Evolutionary conservation across 2,797 vertebrate species (phyloP).

Genomic region (Spinibarbus caldwelli): DNA sequence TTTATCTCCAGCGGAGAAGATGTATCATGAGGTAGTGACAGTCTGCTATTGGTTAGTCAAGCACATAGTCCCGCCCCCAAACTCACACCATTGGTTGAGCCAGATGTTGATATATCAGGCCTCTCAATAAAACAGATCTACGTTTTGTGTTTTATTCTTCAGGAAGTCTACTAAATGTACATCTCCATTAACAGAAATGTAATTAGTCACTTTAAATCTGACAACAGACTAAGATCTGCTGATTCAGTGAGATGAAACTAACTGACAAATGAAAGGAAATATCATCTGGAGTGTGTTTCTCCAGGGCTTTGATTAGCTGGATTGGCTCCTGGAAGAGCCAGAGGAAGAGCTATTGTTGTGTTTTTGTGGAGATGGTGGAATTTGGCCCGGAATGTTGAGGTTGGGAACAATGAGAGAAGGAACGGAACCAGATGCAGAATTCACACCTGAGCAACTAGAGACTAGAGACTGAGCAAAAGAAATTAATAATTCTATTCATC

Average conservation of each 20-base stretch:
- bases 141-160: not conserved
- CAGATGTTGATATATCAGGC: not conserved
- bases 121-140: not conserved
- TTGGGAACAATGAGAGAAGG: not conserved
- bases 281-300: not conserved
- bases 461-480: too few relatives aligned
- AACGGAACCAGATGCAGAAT: not conserved
- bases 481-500: not conserved
- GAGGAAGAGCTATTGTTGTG: slow-evolving; percentile 41
- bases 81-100: not conserved
- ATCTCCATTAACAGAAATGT: not conserved
- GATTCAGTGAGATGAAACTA: not conserved
- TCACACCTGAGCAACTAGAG: slow-evolving; percentile 44
- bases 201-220: not conserved
- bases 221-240: not conserved
- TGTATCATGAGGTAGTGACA: not conserved
- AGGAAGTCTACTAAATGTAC: not conserved
- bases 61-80: not conserved
- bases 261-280: not conserved
- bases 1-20: not conserved
- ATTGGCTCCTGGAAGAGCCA: not conserved
- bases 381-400: slow-evolving; percentile 26
- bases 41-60: not conserved
- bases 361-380: slow-evolving; percentile 40
- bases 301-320: not conserved